A percentile compares a stretch with the other conserved stretches of the same genome.
Evolutionary conservation across 2,888 invertebrate genomes (phyloP).

Genomic region (Unio delphinus): DNA sequence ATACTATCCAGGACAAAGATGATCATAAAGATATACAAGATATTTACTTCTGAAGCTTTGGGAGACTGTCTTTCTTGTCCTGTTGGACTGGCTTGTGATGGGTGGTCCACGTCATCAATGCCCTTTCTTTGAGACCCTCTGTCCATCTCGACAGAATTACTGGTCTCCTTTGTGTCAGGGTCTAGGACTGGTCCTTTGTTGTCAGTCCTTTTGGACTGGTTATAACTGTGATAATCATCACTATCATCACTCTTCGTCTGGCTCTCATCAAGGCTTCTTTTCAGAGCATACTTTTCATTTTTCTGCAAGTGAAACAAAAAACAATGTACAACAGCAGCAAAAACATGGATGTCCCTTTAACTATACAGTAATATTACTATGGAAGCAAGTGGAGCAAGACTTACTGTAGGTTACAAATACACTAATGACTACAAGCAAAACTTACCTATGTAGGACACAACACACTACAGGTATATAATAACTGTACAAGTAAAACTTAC

Average conservation of each 20-base stretch:
- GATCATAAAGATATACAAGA: conserved; percentile 8
- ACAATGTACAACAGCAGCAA: too few species aligned
- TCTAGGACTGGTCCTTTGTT: conserved; percentile 1
- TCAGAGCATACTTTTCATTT: conserved; percentile 4
- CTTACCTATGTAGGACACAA: too few species aligned
- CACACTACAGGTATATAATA: too few species aligned
- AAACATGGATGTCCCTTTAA: too few species aligned
- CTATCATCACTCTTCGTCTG: conserved; percentile 1
- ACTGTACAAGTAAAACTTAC: too few species aligned
- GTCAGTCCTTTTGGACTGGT: conserved; percentile 9
- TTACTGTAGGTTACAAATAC: too few species aligned
- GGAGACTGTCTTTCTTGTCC: conserved; percentile 10
- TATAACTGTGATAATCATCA: conserved; percentile 10
- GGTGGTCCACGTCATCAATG: too few species aligned
- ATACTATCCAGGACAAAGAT: conserved; percentile 6
- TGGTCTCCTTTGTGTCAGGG: conserved; percentile 2
- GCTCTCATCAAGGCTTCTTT: conserved; percentile 75
- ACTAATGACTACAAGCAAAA: too few species aligned
- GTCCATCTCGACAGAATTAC: conserved; percentile 4
- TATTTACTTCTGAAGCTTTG: conserved; percentile 26
- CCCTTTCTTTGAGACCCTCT: background rate
- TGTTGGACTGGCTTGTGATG: too few species aligned
- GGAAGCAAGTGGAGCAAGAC: too few species aligned
- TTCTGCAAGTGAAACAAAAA: background rate
- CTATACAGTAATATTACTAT: too few species aligned